A percentile compares a stretch with the other conserved stretches of the same genome.
These are phyloP conservation scores for Lutjanus argentimaculatus DNA, from an alignment of 2,797 vertebrate genomes.

Conservation along the genomic window DNA sequence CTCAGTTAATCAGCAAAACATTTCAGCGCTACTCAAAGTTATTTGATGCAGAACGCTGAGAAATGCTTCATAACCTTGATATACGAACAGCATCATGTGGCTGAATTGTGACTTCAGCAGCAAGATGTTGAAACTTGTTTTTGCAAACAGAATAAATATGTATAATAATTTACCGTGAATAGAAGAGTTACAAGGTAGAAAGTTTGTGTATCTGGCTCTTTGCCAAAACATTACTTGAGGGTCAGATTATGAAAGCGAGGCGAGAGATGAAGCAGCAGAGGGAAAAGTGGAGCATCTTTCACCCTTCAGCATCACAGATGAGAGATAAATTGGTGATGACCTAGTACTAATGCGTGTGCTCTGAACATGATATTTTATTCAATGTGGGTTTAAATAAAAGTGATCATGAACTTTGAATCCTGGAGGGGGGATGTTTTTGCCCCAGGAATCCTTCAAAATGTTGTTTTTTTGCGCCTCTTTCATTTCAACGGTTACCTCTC, in stretches of 20 bases:
- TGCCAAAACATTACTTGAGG: slow-evolving; percentile 22
- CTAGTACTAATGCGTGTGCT: slow-evolving; percentile 31
- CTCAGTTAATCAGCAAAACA: background rate
- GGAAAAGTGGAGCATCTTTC: slow-evolving; percentile 60
- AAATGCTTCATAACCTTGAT: background rate
- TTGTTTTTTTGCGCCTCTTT: slow-evolving; percentile 19
- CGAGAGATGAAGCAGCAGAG: slow-evolving; percentile 37
- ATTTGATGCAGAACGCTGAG: background rate
- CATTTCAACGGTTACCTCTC: background rate
- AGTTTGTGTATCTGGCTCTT: slow-evolving; percentile 22
- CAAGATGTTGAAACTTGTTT: slow-evolving; percentile 5
- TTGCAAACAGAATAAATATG: slow-evolving; percentile 7
- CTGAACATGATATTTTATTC: slow-evolving; percentile 45
- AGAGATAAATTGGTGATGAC: slow-evolving; percentile 57
- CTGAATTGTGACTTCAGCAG: background rate
- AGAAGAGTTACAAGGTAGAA: slow-evolving; percentile 3
- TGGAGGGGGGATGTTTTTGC: slow-evolving; percentile 11
- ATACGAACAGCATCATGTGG: background rate
- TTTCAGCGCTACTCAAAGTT: background rate
- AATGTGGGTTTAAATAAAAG: slow-evolving; percentile 52
- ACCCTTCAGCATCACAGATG: slow-evolving; percentile 60
- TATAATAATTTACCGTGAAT: background rate
- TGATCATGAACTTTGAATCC: slow-evolving; percentile 34
- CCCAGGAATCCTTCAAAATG: background rate
- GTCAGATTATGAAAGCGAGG: slow-evolving; percentile 46